Conservation (phyloP, 2,888 invertebrate genomes). For the Rhamnusium bicolor region DNA sequence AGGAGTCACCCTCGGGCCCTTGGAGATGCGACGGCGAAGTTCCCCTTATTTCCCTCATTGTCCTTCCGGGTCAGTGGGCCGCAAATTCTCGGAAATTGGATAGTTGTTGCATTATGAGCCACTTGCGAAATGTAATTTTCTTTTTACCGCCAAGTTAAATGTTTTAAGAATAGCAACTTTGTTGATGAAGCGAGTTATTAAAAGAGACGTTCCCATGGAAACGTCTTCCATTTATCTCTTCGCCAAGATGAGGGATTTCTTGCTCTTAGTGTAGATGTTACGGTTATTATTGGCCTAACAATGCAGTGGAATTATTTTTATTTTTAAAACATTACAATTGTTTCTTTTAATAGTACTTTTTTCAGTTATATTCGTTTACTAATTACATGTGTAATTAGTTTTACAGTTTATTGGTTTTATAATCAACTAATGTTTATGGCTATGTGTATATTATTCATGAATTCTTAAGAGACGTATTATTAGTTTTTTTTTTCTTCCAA, state of each 20-base stretch:
- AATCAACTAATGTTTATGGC: background rate
- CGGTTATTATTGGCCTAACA: conserved; percentile 11
- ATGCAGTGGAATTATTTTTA: conserved; percentile 9
- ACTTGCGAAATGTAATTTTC: conserved; percentile 66
- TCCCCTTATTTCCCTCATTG: conserved; percentile 52
- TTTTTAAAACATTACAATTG: background rate
- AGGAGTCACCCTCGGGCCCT: background rate
- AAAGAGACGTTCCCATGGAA: conserved; percentile 20
- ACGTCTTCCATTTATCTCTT: conserved; percentile 8
- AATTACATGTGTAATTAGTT: background rate
- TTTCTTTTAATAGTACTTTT: background rate
- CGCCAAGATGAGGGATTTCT: conserved; percentile 3
- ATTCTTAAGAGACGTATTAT: too few relatives aligned
- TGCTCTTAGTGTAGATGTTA: conserved; percentile 3
- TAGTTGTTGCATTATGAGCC: conserved; percentile 69
- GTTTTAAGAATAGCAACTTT: conserved; percentile 55
- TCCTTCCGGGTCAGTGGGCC: conserved; percentile 66
- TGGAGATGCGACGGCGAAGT: background rate
- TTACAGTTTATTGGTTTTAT: background rate
- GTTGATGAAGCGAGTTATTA: conserved; percentile 29
- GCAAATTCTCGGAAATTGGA: conserved; percentile 68
- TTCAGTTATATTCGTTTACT: background rate
- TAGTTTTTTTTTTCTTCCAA: too few relatives aligned
- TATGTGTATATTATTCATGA: too few relatives aligned
- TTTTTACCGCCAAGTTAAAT: conserved; percentile 62